phyloP scores from a whole-genome alignment of 1,140 invertebrate species.

The Pseudachorutes palmiensis region DNA sequence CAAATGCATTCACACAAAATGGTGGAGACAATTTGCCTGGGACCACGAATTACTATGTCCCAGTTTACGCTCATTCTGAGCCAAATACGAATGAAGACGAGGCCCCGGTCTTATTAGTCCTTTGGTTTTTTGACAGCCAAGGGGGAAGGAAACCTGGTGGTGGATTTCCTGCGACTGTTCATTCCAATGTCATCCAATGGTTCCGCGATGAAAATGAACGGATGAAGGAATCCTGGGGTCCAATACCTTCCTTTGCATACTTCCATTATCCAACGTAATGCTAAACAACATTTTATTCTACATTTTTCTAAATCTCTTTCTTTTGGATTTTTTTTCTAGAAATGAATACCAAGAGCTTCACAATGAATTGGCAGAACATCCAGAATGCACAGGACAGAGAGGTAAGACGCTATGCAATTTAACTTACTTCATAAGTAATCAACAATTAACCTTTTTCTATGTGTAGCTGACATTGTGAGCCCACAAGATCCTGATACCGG shows the following conservation, averaged over 20 bases:
- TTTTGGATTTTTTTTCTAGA: too few species aligned
- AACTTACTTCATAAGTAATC: background rate
- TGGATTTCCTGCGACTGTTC: constrained; percentile 18
- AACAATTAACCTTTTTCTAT: background rate
- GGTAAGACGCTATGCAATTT: constrained; percentile 7
- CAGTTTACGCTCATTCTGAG: constrained; percentile 11
- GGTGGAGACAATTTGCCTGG: constrained; percentile 18
- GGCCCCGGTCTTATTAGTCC: constrained; percentile 11
- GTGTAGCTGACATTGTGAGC: constrained; percentile 23
- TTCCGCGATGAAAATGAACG: background rate
- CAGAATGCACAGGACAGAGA: constrained; percentile 20
- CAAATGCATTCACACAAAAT: constrained; percentile 9
- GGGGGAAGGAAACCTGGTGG: constrained; percentile 17
- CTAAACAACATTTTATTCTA: background rate
- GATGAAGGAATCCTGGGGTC: constrained; percentile 19
- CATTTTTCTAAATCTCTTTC: too few species aligned
- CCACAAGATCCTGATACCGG: constrained; percentile 23
- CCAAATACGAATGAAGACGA: background rate
- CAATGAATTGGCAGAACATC: constrained; percentile 5
- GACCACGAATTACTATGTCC: constrained; percentile 25
- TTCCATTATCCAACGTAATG: constrained; percentile 26
- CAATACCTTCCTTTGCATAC: constrained; percentile 18
- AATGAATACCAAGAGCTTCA: constrained; percentile 20
- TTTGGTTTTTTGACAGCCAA: constrained; percentile 26
- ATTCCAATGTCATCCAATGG: constrained; percentile 17